phyloP scores from a whole-genome alignment of 2,113 vertebrate genomes.

The Ploceus nigricollis region DNA sequence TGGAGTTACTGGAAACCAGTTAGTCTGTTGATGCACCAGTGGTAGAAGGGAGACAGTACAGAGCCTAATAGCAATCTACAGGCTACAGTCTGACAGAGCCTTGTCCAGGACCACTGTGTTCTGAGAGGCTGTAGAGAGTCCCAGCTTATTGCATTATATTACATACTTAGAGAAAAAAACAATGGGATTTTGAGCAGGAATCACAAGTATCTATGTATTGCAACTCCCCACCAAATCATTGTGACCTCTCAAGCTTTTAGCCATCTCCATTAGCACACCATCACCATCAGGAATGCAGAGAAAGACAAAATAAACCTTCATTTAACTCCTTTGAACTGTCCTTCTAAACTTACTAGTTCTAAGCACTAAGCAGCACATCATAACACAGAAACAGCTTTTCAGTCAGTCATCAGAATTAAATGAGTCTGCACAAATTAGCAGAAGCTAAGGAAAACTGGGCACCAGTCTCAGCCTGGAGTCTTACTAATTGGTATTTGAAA shows the following conservation, averaged over 20 bases:
- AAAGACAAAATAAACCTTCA: background rate
- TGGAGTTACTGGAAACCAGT: background rate
- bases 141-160: background rate
- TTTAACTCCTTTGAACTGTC: background rate
- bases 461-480: background rate
- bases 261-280: background rate
- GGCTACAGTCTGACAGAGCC: background rate
- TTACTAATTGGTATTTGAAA: background rate
- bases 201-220: background rate
- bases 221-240: background rate
- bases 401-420: background rate
- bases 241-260: background rate
- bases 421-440: background rate
- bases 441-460: background rate
- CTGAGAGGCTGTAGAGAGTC: background rate
- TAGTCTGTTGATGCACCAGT: background rate
- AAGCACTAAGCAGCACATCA: background rate
- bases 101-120: background rate
- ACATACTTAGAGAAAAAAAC: background rate
- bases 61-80: background rate
- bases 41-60: background rate
- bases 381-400: background rate
- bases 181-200: background rate
- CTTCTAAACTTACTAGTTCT: background rate
- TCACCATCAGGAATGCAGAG: background rate